Base-by-base conservation (phyloP, 2,797 vertebrate species). In the Hydrocynus forskahlii region DNA sequence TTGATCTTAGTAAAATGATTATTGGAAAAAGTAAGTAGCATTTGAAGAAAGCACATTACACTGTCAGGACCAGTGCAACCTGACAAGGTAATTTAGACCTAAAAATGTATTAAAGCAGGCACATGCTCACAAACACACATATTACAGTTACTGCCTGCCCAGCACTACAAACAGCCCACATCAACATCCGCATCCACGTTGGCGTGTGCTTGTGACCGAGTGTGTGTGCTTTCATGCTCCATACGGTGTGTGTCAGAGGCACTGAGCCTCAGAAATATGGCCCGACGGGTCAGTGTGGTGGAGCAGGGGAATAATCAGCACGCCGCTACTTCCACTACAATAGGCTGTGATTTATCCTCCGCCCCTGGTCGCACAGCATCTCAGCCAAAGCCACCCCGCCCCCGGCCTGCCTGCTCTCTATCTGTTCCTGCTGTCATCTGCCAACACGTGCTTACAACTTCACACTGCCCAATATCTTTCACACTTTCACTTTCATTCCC, bases 321-420 rank as follows among this genome's bases (percentile, higher is more conserved):
- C 8, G 38, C 70, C 59, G 52, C 80, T 87, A 83, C 83, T 86
- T 86, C 85, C 72, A 54, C 81, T 83, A 88, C 87, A 89, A 87
- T 83, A 81, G 74, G 55, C 70, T 79, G 80, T 83, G 86, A 85
- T 92, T 87, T 91, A 83, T 87, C 89, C 91, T 89, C 89, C 82
- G 62, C 78, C 64, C 55, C 77, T 59, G 64, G 75, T 23, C 57
- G 21, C 66, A 55, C 13, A 64, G 14, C 69, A 3, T 50, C 50
- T 35, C 60, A 50, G 29, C 50, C 69, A 23, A 21, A 59, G 21
- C 52, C 45, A 50, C 7, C 9, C 21, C 5, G 7, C 21, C 76
- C 55, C 23, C 60, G 38, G 59, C 64, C 35, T 40, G 52, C 77
- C 76, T 21, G 25, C 21, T 72, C 21, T 16, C 50, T 14, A 17